These are phyloP conservation scores for Seriola rivoliana DNA, from an alignment of 2,113 vertebrate species.

Conservation along the genomic window DNA sequence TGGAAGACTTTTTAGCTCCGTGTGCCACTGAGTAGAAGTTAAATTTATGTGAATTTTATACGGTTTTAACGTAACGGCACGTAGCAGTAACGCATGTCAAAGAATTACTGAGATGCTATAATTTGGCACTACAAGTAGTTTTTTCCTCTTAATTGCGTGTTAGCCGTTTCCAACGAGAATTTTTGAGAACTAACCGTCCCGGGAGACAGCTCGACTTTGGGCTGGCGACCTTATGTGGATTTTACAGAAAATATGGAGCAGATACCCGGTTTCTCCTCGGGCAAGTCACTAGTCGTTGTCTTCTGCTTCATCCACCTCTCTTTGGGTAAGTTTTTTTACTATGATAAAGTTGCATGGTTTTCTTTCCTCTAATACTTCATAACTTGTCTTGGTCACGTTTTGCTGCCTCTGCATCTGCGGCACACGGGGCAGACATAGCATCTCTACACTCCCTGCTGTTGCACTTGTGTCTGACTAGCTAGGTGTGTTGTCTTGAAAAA, in stretches of 20 bases:
- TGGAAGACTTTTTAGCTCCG: slow-evolving; percentile 52
- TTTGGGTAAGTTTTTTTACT: slow-evolving; percentile 74
- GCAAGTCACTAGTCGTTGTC: slow-evolving; percentile 74
- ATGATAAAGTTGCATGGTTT: neutral
- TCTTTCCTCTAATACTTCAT: neutral
- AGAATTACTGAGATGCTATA: slow-evolving; percentile 24
- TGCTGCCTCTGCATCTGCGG: slow-evolving; percentile 50
- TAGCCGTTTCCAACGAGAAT: slow-evolving; percentile 16
- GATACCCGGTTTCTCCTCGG: slow-evolving; percentile 80
- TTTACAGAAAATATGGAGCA: slow-evolving; percentile 85
- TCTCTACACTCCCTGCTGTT: slow-evolving; percentile 29
- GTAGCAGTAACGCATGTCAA: neutral
- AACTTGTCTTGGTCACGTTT: slow-evolving; percentile 55
- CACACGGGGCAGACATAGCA: slow-evolving; percentile 49
- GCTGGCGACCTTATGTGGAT: slow-evolving; percentile 87
- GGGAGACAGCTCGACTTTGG: slow-evolving; percentile 77
- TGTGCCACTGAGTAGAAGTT: neutral
- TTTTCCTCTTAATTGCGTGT: neutral
- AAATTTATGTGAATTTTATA: slow-evolving; percentile 21
- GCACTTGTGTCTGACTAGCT: neutral
- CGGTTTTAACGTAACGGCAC: neutral
- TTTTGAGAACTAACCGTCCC: slow-evolving; percentile 65
- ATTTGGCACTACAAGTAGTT: neutral
- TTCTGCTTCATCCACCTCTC: slow-evolving; percentile 77
- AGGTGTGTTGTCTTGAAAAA: neutral